Conservation (phyloP, 2,113 vertebrate genomes). For the Thermophis baileyi region DNA sequence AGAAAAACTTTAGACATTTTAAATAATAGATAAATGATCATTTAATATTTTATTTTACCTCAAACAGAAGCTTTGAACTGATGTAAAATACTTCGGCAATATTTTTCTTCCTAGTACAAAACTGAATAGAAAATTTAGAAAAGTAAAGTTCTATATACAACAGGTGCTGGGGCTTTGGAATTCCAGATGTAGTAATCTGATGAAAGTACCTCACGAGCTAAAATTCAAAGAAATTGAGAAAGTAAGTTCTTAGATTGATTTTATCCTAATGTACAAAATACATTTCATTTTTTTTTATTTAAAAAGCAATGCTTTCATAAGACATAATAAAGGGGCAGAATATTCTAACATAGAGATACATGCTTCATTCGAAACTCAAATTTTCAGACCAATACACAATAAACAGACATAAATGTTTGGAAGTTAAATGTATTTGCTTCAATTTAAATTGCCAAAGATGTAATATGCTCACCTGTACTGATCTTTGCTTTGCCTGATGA, state of each 20-base stretch:
- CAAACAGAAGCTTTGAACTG: neutral
- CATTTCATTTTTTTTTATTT: neutral
- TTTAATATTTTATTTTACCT: neutral
- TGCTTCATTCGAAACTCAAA: neutral
- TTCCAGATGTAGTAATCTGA: slow-evolving; percentile 95
- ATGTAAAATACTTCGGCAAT: slow-evolving; percentile 34
- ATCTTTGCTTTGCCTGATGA: slow-evolving; percentile 85
- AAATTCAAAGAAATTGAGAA: slow-evolving; percentile 44
- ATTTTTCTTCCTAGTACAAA: slow-evolving; percentile 28
- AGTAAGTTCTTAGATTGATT: slow-evolving; percentile 10
- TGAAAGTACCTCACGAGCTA: slow-evolving; percentile 86
- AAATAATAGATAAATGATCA: neutral
- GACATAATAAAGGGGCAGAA: neutral
- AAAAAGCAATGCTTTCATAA: neutral
- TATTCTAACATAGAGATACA: neutral
- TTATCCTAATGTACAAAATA: slow-evolving; percentile 30
- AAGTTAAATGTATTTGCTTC: neutral
- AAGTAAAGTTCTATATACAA: slow-evolving; percentile 67
- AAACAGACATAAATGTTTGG: neutral
- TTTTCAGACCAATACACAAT: neutral
- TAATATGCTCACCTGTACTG: slow-evolving; percentile 75
- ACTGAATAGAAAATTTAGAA: slow-evolving; percentile 46
- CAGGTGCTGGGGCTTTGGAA: slow-evolving; percentile 84
- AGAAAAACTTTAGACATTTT: neutral
- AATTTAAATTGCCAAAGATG: neutral